Evolutionary conservation across 2,888 invertebrate species (phyloP).

Genomic region (Cerceris rybyensis): DNA sequence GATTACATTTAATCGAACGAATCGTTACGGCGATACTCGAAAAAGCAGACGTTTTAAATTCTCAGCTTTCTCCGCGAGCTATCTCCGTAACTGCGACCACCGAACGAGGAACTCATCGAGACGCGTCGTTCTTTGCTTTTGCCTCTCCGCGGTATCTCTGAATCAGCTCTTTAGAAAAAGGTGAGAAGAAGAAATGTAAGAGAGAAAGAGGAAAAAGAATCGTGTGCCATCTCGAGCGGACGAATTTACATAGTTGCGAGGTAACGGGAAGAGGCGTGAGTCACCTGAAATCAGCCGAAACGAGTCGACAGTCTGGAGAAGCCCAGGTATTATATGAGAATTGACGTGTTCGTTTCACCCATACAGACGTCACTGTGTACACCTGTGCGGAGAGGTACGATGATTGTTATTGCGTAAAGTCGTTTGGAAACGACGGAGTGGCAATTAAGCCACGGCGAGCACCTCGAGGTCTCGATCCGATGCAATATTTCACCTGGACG

Average conservation of each 20-base stretch:
- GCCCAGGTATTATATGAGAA: conserved; percentile 41
- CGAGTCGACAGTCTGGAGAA: conserved; percentile 43
- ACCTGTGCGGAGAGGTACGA: conserved; percentile 36
- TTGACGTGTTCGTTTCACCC: conserved; percentile 7
- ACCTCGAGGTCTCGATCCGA: conserved; percentile 57
- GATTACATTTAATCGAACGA: no score
- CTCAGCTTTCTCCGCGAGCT: no score
- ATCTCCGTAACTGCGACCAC: no score
- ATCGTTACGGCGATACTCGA: no score
- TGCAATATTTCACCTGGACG: conserved; percentile 73
- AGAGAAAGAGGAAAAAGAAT: neutral
- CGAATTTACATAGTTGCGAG: conserved; percentile 45
- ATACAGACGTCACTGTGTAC: neutral
- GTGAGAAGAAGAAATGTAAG: neutral
- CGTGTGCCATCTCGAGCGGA: conserved; percentile 35
- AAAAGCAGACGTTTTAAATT: no score
- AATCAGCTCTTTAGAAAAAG: neutral
- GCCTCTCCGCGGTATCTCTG: neutral
- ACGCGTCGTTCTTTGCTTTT: neutral
- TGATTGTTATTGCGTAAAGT: conserved; percentile 70
- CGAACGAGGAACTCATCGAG: neutral
- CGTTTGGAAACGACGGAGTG: conserved; percentile 57
- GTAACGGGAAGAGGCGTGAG: conserved; percentile 76
- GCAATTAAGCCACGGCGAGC: conserved; percentile 55
- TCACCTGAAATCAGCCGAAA: conserved; percentile 71